Evolutionary conservation across 2,888 invertebrate species (phyloP).

Genomic region (Andricus curvator): DNA sequence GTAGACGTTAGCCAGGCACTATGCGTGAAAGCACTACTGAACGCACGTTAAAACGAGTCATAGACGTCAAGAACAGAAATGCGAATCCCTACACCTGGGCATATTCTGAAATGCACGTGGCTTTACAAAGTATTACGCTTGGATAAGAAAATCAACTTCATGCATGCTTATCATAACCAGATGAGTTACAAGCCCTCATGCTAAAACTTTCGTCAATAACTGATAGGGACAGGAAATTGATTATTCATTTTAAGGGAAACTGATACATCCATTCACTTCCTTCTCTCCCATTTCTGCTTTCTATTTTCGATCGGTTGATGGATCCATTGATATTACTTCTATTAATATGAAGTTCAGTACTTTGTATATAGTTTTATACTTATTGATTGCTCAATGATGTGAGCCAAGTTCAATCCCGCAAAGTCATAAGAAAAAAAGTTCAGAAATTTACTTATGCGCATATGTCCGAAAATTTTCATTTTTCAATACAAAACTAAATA

Average conservation of each 20-base stretch:
- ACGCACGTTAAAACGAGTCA: conserved; percentile 67
- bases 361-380: too few species aligned
- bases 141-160: neutral
- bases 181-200: neutral
- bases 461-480: too few species aligned
- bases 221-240: neutral
- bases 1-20: conserved; percentile 65
- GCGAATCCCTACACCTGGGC: conserved; percentile 57
- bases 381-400: too few species aligned
- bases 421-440: too few species aligned
- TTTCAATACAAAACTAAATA: too few species aligned
- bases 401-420: too few species aligned
- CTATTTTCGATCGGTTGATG: too few species aligned
- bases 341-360: too few species aligned
- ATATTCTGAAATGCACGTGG: neutral
- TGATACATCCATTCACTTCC: neutral
- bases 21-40: conserved; percentile 56
- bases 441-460: too few species aligned
- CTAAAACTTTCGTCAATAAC: neutral
- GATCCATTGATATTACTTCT: too few species aligned
- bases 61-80: conserved; percentile 70
- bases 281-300: too few species aligned
- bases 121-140: neutral
- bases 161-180: neutral
- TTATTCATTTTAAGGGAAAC: neutral